Evolutionary conservation across 2,888 invertebrate genomes (phyloP).

Genomic region (Eucriotettix oculatus): DNA sequence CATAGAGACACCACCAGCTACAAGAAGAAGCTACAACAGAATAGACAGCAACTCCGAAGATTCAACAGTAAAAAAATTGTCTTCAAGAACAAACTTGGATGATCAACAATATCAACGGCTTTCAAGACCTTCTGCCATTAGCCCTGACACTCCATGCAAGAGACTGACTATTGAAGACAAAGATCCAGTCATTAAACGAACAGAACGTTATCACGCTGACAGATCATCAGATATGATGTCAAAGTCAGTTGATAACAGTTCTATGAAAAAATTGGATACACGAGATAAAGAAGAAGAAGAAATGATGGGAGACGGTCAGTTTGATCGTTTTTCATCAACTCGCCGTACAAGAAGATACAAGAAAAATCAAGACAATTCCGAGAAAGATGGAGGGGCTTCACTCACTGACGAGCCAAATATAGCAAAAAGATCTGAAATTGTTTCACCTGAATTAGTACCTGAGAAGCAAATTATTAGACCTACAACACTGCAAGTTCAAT

Average conservation of each 20-base stretch:
- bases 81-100: neutral
- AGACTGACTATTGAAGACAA: neutral
- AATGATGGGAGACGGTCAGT: conserved; percentile 39
- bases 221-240: neutral
- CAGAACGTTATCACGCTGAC: neutral
- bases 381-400: conserved; percentile 25
- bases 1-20: conserved; percentile 76
- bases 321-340: conserved; percentile 68
- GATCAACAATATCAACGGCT: neutral
- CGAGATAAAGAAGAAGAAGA: conserved; percentile 7
- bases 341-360: conserved; percentile 70
- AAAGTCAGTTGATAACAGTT: neutral
- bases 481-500: conserved; percentile 26
- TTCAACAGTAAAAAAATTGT: neutral
- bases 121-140: neutral
- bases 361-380: conserved; percentile 25
- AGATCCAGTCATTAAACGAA: neutral
- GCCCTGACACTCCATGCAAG: neutral
- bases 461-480: conserved; percentile 37
- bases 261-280: neutral
- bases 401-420: conserved; percentile 27
- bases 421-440: conserved; percentile 22
- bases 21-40: conserved; percentile 40
- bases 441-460: conserved; percentile 25
- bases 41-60: neutral